Evolutionary conservation across 2,797 vertebrate species (phyloP).

Genomic region (Lagocephalus sceleratus): DNA sequence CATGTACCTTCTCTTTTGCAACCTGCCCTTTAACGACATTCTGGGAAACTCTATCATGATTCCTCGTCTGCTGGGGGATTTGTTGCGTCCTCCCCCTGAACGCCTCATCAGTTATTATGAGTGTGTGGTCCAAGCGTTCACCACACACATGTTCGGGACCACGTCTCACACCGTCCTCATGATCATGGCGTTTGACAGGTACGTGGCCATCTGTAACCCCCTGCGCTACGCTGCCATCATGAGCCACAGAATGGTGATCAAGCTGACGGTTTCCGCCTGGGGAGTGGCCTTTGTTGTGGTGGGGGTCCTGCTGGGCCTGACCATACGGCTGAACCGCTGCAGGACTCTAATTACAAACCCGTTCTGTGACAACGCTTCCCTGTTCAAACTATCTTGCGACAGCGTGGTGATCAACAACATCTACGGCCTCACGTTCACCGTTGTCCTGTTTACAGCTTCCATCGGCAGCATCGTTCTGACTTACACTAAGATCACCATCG

Average conservation of each 20-base stretch:
- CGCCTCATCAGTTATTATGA: constrained; percentile 71
- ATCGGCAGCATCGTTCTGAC: constrained; percentile 47
- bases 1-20: constrained; percentile 78
- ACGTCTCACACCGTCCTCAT: constrained; percentile 74
- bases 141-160: constrained; percentile 70
- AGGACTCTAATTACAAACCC: constrained; percentile 71
- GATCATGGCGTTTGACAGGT: constrained; percentile 82
- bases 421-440: constrained; percentile 67
- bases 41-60: constrained; percentile 59
- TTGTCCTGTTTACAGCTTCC: constrained; percentile 44
- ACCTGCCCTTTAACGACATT: constrained; percentile 72
- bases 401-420: constrained; percentile 71
- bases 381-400: constrained; percentile 74
- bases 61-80: constrained; percentile 67
- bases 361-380: constrained; percentile 75
- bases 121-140: constrained; percentile 80
- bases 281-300: constrained; percentile 40
- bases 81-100: constrained; percentile 64
- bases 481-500: constrained; percentile 30
- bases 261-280: constrained; percentile 61
- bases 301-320: constrained; percentile 38
- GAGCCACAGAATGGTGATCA: constrained; percentile 56
- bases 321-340: constrained; percentile 37
- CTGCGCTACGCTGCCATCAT: too few species aligned
- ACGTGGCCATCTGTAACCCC: constrained; percentile 66